Evolutionary conservation across 2,113 vertebrate species (phyloP).

Genomic region (Brachirus orientalis): DNA sequence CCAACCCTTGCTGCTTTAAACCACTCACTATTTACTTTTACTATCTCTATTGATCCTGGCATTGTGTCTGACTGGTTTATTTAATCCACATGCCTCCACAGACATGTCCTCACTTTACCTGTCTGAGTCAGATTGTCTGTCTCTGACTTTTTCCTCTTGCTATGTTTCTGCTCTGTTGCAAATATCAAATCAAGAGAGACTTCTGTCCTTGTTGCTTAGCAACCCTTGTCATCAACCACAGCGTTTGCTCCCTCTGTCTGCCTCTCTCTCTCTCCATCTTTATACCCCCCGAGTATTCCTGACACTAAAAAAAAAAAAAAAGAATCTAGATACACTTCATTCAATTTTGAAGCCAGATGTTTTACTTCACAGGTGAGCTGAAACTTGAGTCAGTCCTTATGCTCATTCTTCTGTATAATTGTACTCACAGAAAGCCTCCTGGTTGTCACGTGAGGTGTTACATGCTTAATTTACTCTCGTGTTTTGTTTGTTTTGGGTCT

Average conservation of each 20-base stretch:
- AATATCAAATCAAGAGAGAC: constrained; percentile 76
- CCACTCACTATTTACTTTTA: constrained; percentile 19
- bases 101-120: constrained; percentile 33
- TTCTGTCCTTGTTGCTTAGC: constrained; percentile 80
- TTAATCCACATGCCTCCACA: constrained; percentile 30
- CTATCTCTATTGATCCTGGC: constrained; percentile 10
- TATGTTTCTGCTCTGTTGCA: constrained; percentile 57
- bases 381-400: too few species aligned
- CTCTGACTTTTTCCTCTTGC: constrained; percentile 15
- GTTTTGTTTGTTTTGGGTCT: too few species aligned
- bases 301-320: constrained; percentile 15
- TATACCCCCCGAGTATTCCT: constrained; percentile 16
- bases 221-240: constrained; percentile 75
- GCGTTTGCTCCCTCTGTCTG: constrained; percentile 46
- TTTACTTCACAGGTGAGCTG: too few species aligned
- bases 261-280: constrained; percentile 11
- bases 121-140: constrained; percentile 17
- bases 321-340: constrained; percentile 28
- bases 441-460: too few species aligned
- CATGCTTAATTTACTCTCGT: too few species aligned
- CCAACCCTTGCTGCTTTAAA: constrained; percentile 8
- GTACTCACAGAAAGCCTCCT: too few species aligned
- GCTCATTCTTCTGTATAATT: too few species aligned
- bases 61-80: constrained; percentile 8
- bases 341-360: constrained; percentile 2